Percentiles rank a stretch among this genome's conserved stretches.
These are phyloP conservation scores for Rhagium mordax DNA, from an alignment of 2,888 invertebrate genomes.

Conservation along the genomic window DNA sequence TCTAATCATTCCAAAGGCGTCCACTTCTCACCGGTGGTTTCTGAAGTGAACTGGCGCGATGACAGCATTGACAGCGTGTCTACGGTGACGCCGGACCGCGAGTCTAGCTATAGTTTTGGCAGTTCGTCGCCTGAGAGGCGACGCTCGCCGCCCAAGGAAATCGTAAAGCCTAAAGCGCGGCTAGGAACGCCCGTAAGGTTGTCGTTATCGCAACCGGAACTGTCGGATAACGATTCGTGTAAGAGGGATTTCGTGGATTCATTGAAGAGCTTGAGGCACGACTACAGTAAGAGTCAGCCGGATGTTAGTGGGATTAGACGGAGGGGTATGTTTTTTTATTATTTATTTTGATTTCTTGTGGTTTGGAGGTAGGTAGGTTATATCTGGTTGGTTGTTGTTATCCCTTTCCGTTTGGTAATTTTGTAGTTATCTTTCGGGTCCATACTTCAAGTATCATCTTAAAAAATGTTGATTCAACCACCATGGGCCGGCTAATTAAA, in stretches of 20 bases:
- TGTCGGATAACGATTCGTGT: slow-evolving; percentile 55
- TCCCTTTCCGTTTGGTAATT: neutral
- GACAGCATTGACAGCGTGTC: slow-evolving; percentile 72
- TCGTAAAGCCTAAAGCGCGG: slow-evolving; percentile 53
- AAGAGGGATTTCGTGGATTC: slow-evolving; percentile 55
- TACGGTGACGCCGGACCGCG: slow-evolving; percentile 62
- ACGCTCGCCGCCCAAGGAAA: slow-evolving; percentile 47
- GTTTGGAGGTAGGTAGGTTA: neutral
- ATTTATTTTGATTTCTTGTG: neutral
- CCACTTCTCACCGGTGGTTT: slow-evolving; percentile 85
- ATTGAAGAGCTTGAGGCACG: slow-evolving; percentile 50
- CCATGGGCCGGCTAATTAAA: too few species aligned
- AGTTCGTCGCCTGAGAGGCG: slow-evolving; percentile 64
- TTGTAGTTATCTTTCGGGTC: neutral
- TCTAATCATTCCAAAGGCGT: slow-evolving; percentile 72
- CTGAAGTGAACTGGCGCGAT: slow-evolving; percentile 85
- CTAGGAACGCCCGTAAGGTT: slow-evolving; percentile 48
- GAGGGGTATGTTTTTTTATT: slow-evolving; percentile 51
- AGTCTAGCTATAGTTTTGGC: slow-evolving; percentile 64
- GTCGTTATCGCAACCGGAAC: slow-evolving; percentile 64
- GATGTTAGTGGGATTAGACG: slow-evolving; percentile 53
- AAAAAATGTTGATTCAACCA: too few species aligned
- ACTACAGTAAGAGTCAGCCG: slow-evolving; percentile 60
- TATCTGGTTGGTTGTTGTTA: neutral
- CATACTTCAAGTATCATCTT: too few species aligned